A percentile compares a stretch with the other conserved stretches of the same genome.
Evolutionary conservation across 2,113 vertebrate species (phyloP).

Genomic region (Oreamnos americanus): DNA sequence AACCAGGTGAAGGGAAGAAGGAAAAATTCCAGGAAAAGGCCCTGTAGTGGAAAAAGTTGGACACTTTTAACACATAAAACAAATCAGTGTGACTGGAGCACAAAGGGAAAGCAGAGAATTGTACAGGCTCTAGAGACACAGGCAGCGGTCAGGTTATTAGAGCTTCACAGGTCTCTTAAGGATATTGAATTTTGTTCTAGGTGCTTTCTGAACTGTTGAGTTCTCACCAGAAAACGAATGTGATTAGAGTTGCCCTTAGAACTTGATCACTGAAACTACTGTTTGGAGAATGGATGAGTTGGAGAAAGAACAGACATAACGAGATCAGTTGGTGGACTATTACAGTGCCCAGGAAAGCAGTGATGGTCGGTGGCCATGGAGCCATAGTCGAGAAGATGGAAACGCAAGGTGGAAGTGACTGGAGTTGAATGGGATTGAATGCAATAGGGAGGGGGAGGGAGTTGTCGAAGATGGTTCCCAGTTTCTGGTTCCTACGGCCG

Average conservation of each 20-base stretch:
- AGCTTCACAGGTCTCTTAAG: neutral
- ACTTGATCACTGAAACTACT: neutral
- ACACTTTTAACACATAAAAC: neutral
- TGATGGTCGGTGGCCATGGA: neutral
- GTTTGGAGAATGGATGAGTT: neutral
- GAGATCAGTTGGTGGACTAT: neutral
- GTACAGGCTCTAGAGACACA: neutral
- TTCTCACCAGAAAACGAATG: neutral
- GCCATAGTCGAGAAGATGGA: neutral
- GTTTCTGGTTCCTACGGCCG: neutral
- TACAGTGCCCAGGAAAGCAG: neutral
- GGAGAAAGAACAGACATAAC: neutral
- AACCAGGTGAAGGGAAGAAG: neutral
- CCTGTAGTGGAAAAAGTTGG: neutral
- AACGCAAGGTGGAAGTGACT: neutral
- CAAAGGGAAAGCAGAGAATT: neutral
- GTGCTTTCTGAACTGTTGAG: neutral
- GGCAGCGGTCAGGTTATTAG: neutral
- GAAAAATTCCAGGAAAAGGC: neutral
- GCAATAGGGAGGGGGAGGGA: neutral
- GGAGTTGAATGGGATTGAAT: neutral
- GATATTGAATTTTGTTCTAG: neutral
- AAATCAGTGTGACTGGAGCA: neutral
- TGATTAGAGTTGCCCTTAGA: neutral
- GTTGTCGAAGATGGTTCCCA: neutral